Evolutionary conservation across 2,888 invertebrate genomes (phyloP), one percentile per base, ranked within the genome.

Genomic region (Muscina levida): DNA sequence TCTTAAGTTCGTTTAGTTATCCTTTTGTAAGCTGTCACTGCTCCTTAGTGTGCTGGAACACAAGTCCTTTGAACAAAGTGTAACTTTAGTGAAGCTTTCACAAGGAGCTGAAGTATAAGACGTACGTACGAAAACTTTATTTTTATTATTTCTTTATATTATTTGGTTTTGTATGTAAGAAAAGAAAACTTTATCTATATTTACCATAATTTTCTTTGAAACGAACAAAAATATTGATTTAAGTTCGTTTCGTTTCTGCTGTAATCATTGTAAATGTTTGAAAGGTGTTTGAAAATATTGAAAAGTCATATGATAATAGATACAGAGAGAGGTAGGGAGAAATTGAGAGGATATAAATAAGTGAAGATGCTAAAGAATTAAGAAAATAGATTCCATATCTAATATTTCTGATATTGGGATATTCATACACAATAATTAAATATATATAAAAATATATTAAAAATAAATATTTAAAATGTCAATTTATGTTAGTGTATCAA

Each of bases 21-120:
- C 24, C 57, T 19, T 62, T 46, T n/a, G 11, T n/a, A 0, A 13
- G n/a, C 37, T 37, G 17, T n/a, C 39, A 8, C 22, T 37, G n/a
- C n/a, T 59, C 1, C 15, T 1, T 1, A 31, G 3, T 31, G 3
- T 31, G 31, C 1, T 26, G 19, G 13, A 24, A 24, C n/a, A n/a
- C n/a, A n/a, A 46, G 15, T 15, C 51, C 48, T 24, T 19, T 15
- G 53, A 19, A 68, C 24, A 53, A 39, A 56, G 67, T 59, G 74
- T 68, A 68, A 81, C 65, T 75, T 68, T 48, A 72, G 65, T n/a
- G 68, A 76, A 76, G 65, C 68, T 76, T 70, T 62, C 68, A 51
- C 26, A 72, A 75, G 59, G 77, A 81, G 57, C 72, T 68, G 62
- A 75, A 77, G 77, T 68, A 72, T 59, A 72, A 77, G n/a, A n/a